A percentile compares a stretch with the other conserved stretches of the same genome.
Conservation (phyloP, 2,797 vertebrate genomes). For the Euphonia xanthogaster region DNA sequence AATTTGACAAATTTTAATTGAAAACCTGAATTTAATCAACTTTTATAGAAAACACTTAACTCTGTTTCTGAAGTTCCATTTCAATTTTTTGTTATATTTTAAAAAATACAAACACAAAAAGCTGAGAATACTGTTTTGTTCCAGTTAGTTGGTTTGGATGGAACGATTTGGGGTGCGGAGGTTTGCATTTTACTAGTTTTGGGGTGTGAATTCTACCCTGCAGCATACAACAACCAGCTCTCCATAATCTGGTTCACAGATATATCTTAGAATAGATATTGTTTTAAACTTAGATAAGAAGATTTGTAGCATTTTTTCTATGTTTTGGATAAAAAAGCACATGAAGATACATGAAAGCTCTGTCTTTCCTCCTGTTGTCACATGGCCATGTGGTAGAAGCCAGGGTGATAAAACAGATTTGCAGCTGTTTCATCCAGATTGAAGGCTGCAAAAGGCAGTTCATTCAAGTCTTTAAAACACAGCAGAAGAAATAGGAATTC, state of each 20-base stretch:
- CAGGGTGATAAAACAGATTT: neutral
- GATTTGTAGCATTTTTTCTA: neutral
- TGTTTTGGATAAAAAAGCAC: neutral
- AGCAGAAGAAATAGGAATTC: neutral
- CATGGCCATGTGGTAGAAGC: neutral
- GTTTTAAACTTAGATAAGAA: neutral
- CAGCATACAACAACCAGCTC: neutral
- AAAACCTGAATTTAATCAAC: neutral
- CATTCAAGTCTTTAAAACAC: neutral
- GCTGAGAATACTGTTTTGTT: neutral
- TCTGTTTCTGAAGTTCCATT: neutral
- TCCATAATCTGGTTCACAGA: neutral
- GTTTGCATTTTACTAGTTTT: neutral
- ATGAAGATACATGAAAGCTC: neutral
- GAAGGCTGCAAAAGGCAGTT: neutral
- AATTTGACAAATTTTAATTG: neutral
- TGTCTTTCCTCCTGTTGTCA: neutral
- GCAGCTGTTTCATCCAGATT: neutral
- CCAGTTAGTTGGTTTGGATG: neutral
- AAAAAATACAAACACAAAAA: neutral
- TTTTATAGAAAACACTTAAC: neutral
- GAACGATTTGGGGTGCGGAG: accelerated
- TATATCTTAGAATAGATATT: neutral
- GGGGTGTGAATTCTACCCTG: neutral
- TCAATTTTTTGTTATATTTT: neutral